Percentiles rank a stretch among this genome's conserved stretches.
These are phyloP conservation scores for Athetis lepigone DNA, from an alignment of 2,888 invertebrate genomes.

Conservation along the genomic window DNA sequence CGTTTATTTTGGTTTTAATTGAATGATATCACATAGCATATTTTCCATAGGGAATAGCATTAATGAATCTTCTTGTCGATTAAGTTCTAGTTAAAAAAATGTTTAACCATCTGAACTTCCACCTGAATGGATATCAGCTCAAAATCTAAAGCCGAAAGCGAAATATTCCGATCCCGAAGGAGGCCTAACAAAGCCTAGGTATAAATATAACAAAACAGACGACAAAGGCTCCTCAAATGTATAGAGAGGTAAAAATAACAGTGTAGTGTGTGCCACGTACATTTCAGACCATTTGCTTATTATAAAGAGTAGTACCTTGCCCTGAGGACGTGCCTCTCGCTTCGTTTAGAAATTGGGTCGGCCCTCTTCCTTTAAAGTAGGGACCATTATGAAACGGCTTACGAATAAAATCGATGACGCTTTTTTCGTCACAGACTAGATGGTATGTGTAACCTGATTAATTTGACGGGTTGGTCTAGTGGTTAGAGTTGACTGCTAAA, in stretches of 20 bases:
- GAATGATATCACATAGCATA: no score
- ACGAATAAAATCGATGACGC: conserved; percentile 73
- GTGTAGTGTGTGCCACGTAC: conserved; percentile 60
- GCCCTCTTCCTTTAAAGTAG: conserved; percentile 71
- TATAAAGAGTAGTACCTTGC: conserved; percentile 72
- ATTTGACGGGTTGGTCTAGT: no score
- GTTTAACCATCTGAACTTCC: conserved; percentile 5
- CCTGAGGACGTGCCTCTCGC: conserved; percentile 81
- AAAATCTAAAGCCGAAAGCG: conserved; percentile 12
- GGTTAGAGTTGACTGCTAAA: no score
- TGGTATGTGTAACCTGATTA: no score
- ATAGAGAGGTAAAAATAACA: conserved; percentile 52
- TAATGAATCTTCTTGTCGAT: background rate
- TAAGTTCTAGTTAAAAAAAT: no score
- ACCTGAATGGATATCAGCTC: conserved; percentile 2
- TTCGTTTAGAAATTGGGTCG: conserved; percentile 82
- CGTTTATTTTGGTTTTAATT: no score
- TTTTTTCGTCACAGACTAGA: conserved; percentile 58
- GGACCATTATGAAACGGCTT: conserved; percentile 74
- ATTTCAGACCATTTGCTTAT: conserved; percentile 73
- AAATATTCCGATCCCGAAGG: conserved; percentile 31
- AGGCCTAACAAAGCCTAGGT: conserved; percentile 21
- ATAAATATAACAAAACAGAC: conserved; percentile 20
- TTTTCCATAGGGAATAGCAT: background rate
- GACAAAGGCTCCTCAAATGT: conserved; percentile 13